phyloP scores from a whole-genome alignment of 2,113 vertebrate genomes.

The Lycocorax pyrrhopterus region DNA sequence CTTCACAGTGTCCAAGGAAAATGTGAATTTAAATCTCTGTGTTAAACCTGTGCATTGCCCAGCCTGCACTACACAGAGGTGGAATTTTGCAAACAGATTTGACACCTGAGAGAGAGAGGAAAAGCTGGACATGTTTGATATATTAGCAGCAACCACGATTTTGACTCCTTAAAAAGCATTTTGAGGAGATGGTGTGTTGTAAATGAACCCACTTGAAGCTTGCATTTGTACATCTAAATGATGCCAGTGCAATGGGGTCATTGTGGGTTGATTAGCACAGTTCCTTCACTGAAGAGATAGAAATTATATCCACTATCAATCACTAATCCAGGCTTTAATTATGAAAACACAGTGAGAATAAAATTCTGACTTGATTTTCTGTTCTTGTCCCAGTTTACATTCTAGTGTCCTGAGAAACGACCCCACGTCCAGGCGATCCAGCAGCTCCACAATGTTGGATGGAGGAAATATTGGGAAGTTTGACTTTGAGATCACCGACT shows the following conservation, averaged over 20 bases:
- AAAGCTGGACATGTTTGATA: neutral
- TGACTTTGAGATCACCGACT: slow-evolving; percentile 93
- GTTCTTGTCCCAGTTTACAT: slow-evolving; percentile 79
- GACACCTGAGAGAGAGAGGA: neutral
- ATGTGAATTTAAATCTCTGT: neutral
- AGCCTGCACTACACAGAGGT: neutral
- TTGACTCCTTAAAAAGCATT: neutral
- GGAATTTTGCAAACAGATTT: neutral
- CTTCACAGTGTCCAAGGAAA: neutral
- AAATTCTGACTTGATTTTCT: neutral
- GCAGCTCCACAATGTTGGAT: slow-evolving; percentile 88
- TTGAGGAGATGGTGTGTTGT: neutral
- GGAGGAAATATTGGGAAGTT: slow-evolving; percentile 83
- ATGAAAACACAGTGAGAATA: neutral
- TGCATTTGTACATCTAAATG: neutral
- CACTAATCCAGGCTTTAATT: neutral
- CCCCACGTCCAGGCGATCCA: slow-evolving; percentile 83
- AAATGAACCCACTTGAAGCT: neutral
- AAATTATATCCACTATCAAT: neutral
- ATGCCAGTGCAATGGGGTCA: neutral
- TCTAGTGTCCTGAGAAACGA: slow-evolving; percentile 86
- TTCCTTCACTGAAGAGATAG: neutral
- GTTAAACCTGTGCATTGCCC: neutral
- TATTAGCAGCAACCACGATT: neutral
- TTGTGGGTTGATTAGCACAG: neutral